phyloP scores from a whole-genome alignment of 2,797 vertebrate genomes.

The Gallinago stenura region DNA sequence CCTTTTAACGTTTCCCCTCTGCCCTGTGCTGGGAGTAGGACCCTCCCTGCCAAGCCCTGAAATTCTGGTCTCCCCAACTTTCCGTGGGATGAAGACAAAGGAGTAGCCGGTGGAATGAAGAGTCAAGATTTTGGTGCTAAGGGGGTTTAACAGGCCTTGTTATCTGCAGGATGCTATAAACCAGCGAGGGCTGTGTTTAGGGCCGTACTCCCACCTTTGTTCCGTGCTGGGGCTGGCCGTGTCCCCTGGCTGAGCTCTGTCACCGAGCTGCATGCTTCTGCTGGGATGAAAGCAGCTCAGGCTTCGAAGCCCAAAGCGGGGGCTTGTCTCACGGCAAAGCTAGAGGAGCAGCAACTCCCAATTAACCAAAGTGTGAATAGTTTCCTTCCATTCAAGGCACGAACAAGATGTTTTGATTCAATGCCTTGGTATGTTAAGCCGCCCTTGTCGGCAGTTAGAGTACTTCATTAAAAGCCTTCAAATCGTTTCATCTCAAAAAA shows the following conservation, averaged over 20 bases:
- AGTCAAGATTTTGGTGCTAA: slow-evolving; percentile 26
- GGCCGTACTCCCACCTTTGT: slow-evolving; percentile 30
- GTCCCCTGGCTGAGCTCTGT: slow-evolving; percentile 31
- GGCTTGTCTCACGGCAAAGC: neutral
- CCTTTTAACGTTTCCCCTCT: neutral
- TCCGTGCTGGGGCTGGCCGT: neutral
- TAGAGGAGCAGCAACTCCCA: slow-evolving; percentile 39
- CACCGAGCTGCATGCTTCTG: slow-evolving; percentile 15
- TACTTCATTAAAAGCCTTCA: slow-evolving; percentile 45
- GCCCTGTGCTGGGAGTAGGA: neutral
- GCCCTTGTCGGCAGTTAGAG: slow-evolving; percentile 36
- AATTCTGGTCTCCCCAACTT: neutral
- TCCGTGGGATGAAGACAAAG: slow-evolving; percentile 4
- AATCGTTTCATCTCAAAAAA: slow-evolving; percentile 30
- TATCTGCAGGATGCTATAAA: slow-evolving; percentile 31
- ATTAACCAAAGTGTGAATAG: slow-evolving; percentile 51
- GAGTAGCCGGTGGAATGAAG: neutral
- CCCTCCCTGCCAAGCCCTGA: neutral
- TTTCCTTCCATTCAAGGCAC: slow-evolving; percentile 69
- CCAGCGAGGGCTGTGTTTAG: slow-evolving; percentile 22
- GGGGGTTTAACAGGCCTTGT: slow-evolving; percentile 6
- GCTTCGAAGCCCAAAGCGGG: neutral
- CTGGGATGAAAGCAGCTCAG: slow-evolving; percentile 18
- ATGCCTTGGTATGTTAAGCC: slow-evolving; percentile 61
- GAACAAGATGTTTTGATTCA: slow-evolving; percentile 61